Evolutionary conservation across 2,797 vertebrate genomes (phyloP).

Genomic region (Harpagifer antarcticus): DNA sequence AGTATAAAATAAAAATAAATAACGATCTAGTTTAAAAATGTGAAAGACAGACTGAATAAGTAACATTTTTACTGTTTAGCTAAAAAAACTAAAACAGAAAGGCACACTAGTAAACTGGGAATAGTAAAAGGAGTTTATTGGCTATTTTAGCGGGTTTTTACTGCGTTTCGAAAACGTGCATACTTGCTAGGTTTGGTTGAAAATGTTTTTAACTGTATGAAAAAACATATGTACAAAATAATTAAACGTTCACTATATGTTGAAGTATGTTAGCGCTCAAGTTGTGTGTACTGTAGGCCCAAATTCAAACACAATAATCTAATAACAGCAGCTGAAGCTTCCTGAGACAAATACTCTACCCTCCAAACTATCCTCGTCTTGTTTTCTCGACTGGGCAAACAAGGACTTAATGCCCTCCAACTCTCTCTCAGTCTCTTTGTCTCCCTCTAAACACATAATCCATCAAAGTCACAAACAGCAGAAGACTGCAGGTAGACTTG

Average conservation of each 20-base stretch:
- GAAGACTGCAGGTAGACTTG: constrained; percentile 54
- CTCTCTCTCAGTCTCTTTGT: constrained; percentile 45
- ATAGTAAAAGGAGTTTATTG: no score
- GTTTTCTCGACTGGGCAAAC: constrained; percentile 47
- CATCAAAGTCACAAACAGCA: constrained; percentile 67
- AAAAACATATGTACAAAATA: no score
- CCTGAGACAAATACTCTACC: constrained; percentile 18
- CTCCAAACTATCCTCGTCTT: constrained; percentile 28
- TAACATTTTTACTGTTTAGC: no score
- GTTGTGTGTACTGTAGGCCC: not conserved
- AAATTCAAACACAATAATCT: not conserved
- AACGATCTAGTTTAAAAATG: no score
- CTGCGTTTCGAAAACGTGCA: no score
- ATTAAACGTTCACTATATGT: not conserved
- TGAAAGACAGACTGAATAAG: no score
- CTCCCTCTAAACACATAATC: constrained; percentile 62
- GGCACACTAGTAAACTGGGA: no score
- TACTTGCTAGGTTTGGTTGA: no score
- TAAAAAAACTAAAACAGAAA: no score
- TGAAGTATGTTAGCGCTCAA: not conserved
- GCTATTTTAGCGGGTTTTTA: no score
- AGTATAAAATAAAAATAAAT: no score
- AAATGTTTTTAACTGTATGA: not conserved
- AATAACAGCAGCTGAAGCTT: constrained; percentile 3
- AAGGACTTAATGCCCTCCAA: constrained; percentile 51